A percentile compares a stretch with the other conserved stretches of the same genome.
Conservation (phyloP, 1,140 invertebrate genomes). For the Thereuonema tuberculata region DNA sequence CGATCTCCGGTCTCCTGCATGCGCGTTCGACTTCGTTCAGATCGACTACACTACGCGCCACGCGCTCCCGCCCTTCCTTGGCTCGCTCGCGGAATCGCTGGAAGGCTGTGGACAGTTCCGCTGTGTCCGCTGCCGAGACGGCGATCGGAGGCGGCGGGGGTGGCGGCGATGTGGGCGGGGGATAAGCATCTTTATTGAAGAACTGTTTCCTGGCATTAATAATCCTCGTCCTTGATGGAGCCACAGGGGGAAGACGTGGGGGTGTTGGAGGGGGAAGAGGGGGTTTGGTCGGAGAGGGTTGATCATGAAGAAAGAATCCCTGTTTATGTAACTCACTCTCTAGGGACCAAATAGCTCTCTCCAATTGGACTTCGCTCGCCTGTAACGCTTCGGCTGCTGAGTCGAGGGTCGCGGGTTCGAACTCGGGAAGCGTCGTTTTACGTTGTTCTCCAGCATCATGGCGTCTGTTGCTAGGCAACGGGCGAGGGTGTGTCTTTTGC, state of each 20-base stretch:
- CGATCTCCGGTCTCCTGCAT: conserved; percentile 12
- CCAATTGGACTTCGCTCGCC: background rate
- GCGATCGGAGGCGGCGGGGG: background rate
- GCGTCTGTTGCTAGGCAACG: background rate
- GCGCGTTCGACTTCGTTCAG: conserved; percentile 18
- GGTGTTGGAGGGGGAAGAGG: background rate
- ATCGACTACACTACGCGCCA: conserved; percentile 22
- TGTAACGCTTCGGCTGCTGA: background rate
- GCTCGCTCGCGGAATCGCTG: conserved; percentile 18
- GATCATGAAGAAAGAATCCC: background rate
- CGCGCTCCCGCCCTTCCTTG: conserved; percentile 20
- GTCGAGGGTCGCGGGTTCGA: background rate
- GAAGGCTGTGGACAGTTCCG: conserved; percentile 18
- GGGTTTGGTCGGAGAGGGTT: background rate
- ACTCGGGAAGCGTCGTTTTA: background rate
- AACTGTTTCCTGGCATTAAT: background rate
- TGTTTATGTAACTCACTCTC: background rate
- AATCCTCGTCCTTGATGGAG: background rate
- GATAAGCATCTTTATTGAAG: background rate
- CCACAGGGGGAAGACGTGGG: background rate
- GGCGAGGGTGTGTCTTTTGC: background rate
- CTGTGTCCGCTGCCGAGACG: background rate
- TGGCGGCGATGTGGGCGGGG: background rate
- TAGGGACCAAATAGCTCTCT: background rate
- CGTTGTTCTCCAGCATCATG: background rate